Base-by-base conservation (phyloP, 2,888 invertebrate species). In the Ischnura elegans region DNA sequence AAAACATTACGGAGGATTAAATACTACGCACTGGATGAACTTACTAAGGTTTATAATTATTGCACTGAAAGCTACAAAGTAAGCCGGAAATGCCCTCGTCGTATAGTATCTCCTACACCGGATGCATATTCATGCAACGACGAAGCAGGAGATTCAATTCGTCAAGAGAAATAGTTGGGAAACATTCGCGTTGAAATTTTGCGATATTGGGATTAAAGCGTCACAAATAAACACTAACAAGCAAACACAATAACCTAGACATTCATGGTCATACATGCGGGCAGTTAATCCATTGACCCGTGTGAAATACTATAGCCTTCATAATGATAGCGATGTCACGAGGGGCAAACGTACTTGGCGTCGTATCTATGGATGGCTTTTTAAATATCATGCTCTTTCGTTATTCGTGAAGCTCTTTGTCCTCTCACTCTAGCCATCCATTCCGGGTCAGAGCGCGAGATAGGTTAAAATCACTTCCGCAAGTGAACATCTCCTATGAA, bases 401-500 rank as follows among this genome's bases (percentile, higher is more conserved):
- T 76, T 36, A 29, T 36, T 36, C 61, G 29, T 21, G 36, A 25
- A 36, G 76, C 76, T 36, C 76, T 76, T 36, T 76, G 25, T 36
- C 76, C 76, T 36, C 36, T 25, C 76, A 36, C 76, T 36, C 36
- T 29, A 29, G 10, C 16, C 76, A 76, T 76, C 76, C 76, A 36
- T 16, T 76, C 10, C 29, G 76, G 76, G 76, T 76, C 76, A 76
- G 76, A 29, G 76, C 76, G 76, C 76, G 76, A 29, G 76, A 76
- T 76, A 76, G 76, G 36, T 76, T n/a, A 36, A n/a, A 76, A 36
- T 29, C 29, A 76, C 76, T 76, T 76, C 76, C 76, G 76, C 76
- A 76, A 76, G 76, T 76, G 76, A 76, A 76, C 36, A 76, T 76
- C 76, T 76, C 76, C 76, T 76, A 76, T 76, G 76, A 76, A 36